phyloP scores from a whole-genome alignment of 2,113 vertebrate species.

The Rhynchopsitta pachyrhyncha region DNA sequence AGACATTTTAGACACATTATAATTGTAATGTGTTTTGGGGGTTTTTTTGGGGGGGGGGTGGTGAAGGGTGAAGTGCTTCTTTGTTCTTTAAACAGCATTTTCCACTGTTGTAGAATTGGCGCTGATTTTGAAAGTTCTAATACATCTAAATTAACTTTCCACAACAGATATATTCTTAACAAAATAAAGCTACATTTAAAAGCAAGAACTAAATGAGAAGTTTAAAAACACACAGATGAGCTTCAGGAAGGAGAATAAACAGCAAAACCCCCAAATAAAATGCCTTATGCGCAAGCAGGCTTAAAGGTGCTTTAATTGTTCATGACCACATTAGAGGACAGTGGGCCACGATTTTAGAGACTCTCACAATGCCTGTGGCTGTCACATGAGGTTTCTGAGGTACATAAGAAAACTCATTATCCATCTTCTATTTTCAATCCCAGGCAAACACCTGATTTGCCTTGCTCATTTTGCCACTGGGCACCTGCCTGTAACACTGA shows the following conservation, averaged over 20 bases:
- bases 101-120: background rate
- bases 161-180: accelerated
- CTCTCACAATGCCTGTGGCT: background rate
- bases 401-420: background rate
- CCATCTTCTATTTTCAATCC: background rate
- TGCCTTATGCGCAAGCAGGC: background rate
- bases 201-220: background rate
- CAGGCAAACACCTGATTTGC: background rate
- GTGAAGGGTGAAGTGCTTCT: background rate
- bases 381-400: background rate
- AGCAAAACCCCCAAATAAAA: background rate
- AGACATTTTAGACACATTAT: too few relatives aligned
- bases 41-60: background rate
- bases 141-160: background rate
- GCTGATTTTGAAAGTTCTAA: background rate
- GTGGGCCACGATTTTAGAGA: background rate
- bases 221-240: background rate
- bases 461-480: background rate
- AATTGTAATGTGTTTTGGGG: too few relatives aligned
- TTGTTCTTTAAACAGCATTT: background rate
- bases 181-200: background rate
- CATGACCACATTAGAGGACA: background rate
- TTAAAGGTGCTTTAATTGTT: background rate
- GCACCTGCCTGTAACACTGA: background rate
- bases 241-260: background rate